phyloP scores from a whole-genome alignment of 2,797 vertebrate species.

The Margarornis squamiger region DNA sequence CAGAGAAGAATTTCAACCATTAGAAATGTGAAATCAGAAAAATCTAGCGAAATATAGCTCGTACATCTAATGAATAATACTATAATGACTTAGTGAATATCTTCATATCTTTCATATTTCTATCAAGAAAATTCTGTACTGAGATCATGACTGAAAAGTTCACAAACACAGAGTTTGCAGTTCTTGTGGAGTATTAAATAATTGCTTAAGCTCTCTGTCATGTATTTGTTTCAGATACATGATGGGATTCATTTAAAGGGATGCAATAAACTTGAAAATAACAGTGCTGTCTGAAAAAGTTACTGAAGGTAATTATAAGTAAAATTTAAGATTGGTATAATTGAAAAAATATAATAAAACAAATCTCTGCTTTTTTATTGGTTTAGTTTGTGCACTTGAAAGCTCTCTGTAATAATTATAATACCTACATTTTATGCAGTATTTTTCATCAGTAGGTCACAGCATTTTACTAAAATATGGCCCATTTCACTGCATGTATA shows the following conservation, averaged over 20 bases:
- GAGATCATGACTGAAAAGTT: slow-evolving; percentile 37
- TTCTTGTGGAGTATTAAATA: background rate
- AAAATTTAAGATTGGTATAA: background rate
- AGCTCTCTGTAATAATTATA: background rate
- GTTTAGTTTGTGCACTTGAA: background rate
- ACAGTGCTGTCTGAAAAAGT: background rate
- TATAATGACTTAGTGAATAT: background rate
- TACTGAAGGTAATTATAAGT: background rate
- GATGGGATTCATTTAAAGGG: slow-evolving; percentile 24
- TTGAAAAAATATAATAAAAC: background rate
- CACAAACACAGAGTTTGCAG: background rate
- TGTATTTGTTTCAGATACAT: background rate
- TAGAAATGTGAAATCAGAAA: slow-evolving; percentile 21
- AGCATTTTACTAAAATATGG: background rate
- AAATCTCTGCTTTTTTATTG: background rate
- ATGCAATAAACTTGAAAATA: slow-evolving; percentile 8
- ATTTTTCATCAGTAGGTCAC: background rate
- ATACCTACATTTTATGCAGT: background rate
- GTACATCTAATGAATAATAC: background rate
- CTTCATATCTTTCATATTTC: background rate
- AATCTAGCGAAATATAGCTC: slow-evolving; percentile 23
- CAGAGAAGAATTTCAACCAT: slow-evolving; percentile 22
- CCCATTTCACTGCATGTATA: background rate
- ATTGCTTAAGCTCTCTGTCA: background rate
- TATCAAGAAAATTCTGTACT: slow-evolving; percentile 1